phyloP scores from a whole-genome alignment of 2,113 vertebrate species.

The Ochotona curzoniae region DNA sequence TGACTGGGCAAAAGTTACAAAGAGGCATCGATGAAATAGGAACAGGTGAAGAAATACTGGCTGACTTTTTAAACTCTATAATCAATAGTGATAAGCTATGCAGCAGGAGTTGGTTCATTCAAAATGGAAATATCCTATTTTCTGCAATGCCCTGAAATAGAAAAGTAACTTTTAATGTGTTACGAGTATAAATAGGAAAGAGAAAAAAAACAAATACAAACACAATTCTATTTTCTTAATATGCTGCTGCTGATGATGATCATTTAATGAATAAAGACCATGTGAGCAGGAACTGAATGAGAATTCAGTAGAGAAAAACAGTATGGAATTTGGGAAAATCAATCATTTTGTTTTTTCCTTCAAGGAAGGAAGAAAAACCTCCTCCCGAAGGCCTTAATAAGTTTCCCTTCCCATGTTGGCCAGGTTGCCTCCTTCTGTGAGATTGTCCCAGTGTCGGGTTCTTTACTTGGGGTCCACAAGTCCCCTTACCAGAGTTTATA shows the following conservation, averaged over 20 bases:
- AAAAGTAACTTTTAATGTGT: constrained; percentile 42
- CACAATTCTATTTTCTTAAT: constrained; percentile 16
- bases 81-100: not conserved
- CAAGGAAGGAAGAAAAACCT: constrained; percentile 29
- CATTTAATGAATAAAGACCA: not conserved
- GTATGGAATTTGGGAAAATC: constrained; percentile 29
- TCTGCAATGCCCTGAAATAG: not conserved
- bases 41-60: not conserved
- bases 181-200: constrained; percentile 31
- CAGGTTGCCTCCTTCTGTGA: not conserved
- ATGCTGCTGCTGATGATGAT: not conserved
- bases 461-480: not conserved
- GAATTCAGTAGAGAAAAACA: not conserved
- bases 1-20: not conserved
- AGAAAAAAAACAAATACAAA: not conserved
- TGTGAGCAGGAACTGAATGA: not conserved
- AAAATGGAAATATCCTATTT: constrained; percentile 32
- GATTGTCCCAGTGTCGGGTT: not conserved
- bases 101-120: not conserved
- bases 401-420: not conserved
- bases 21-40: not conserved
- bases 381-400: not conserved
- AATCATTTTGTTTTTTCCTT: constrained; percentile 1
- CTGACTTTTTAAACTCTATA: constrained; percentile 13
- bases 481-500: not conserved